phyloP scores from a whole-genome alignment of 2,113 vertebrate species.

The Larimichthys polyactis region DNA sequence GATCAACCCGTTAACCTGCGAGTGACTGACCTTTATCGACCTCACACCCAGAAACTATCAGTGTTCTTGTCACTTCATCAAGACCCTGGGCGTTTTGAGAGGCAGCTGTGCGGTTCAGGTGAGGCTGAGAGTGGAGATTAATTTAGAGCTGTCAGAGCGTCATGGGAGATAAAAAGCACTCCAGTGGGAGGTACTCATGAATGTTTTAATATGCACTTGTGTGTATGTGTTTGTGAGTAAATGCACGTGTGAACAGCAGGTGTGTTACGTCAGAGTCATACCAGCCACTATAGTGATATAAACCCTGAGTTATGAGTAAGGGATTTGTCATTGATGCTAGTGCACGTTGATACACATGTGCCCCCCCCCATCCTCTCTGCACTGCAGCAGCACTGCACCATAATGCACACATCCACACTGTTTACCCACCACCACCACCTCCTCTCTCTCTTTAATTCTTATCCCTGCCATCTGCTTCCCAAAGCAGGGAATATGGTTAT shows the following conservation, averaged over 20 bases:
- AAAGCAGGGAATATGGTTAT: conserved; percentile 49
- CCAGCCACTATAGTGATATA: conserved; percentile 45
- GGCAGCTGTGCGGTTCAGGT: conserved; percentile 40
- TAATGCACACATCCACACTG: conserved; percentile 53
- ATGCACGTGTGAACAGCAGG: conserved; percentile 44
- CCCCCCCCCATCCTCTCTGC: conserved; percentile 57
- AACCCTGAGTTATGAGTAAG: conserved; percentile 58
- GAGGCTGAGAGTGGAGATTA: conserved; percentile 23
- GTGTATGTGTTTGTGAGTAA: neutral
- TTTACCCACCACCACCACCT: conserved; percentile 11
- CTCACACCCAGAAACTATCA: neutral
- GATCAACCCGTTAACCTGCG: neutral
- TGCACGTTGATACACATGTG: conserved; percentile 78
- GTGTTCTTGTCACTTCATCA: neutral
- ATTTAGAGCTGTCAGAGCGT: conserved; percentile 9
- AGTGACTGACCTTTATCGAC: neutral
- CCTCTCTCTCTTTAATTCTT: conserved; percentile 10
- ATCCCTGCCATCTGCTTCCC: conserved; percentile 63
- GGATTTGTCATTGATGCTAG: conserved; percentile 70
- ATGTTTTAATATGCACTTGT: neutral
- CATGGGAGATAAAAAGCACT: neutral
- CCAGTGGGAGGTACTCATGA: neutral
- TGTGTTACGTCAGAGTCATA: conserved; percentile 62
- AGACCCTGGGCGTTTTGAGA: conserved; percentile 19
- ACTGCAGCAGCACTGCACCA: conserved; percentile 77